Evolutionary conservation across 2,888 invertebrate species (phyloP).

Genomic region (Bruchidius siliquastri): DNA sequence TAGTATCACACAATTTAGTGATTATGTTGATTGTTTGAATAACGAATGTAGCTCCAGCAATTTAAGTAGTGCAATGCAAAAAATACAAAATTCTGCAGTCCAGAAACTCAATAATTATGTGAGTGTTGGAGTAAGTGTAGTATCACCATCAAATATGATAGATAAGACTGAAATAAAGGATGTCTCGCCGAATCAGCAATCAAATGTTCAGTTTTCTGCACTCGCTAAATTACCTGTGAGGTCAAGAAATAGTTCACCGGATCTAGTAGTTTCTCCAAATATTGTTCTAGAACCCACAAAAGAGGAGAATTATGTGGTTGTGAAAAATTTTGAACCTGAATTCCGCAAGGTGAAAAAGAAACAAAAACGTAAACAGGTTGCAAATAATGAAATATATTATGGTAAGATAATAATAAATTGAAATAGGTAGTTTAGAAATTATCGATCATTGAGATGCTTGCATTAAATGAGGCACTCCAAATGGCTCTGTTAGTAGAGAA

Average conservation of each 20-base stretch:
- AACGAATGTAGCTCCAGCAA: background rate
- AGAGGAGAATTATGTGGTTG: background rate
- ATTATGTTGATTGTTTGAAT: background rate
- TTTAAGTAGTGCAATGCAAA: background rate
- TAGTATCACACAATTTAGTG: background rate
- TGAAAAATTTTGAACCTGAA: background rate
- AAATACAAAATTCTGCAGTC: background rate
- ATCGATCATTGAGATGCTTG: no score
- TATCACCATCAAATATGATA: background rate
- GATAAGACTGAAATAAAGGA: background rate
- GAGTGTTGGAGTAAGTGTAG: background rate
- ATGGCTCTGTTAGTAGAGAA: no score
- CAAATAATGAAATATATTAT: background rate
- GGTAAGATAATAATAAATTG: background rate
- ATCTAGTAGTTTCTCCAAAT: background rate
- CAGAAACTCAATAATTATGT: background rate
- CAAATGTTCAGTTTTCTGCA: no score
- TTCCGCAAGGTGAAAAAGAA: background rate
- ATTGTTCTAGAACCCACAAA: background rate
- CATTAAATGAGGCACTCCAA: no score
- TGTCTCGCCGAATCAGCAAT: no score
- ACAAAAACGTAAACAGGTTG: background rate
- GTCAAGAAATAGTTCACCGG: background rate
- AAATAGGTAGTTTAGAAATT: no score
- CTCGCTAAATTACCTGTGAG: no score